Conservation (phyloP, 2,888 invertebrate genomes). For the Tillus elongatus region DNA sequence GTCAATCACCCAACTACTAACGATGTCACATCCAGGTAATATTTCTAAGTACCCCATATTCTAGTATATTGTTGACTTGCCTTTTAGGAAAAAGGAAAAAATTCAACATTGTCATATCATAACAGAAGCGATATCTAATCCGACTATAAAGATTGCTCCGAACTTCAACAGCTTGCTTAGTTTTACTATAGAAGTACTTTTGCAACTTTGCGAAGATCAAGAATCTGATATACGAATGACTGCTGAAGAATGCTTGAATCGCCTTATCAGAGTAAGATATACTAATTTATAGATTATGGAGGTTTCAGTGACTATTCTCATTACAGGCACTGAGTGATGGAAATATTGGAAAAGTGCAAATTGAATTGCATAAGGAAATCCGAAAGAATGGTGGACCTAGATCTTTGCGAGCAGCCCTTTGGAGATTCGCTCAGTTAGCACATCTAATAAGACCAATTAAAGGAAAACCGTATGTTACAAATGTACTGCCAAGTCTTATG, state of each 20-base stretch:
- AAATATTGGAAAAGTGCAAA: conserved; percentile 62
- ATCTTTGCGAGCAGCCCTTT: conserved; percentile 65
- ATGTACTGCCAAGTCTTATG: conserved; percentile 64
- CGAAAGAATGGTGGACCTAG: conserved; percentile 66
- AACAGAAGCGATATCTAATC: conserved; percentile 60
- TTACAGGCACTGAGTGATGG: conserved; percentile 52
- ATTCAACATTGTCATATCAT: conserved; percentile 62
- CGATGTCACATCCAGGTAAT: conserved; percentile 23
- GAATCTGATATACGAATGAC: conserved; percentile 72
- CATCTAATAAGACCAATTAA: conserved; percentile 68
- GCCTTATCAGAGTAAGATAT: conserved; percentile 55
- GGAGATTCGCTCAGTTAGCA: conserved; percentile 66
- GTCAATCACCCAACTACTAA: too few relatives aligned
- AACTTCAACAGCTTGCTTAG: conserved; percentile 59
- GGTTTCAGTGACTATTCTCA: conserved; percentile 18
- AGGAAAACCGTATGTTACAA: conserved; percentile 67
- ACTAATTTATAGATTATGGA: conserved; percentile 5
- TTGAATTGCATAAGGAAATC: conserved; percentile 74
- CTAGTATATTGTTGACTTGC: conserved; percentile 12
- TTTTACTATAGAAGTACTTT: conserved; percentile 59
- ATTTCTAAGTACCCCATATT: neutral
- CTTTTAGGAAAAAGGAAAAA: conserved; percentile 64
- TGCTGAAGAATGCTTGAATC: conserved; percentile 73
- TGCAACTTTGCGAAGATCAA: conserved; percentile 64
- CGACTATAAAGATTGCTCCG: conserved; percentile 50